Evolutionary conservation across 2,888 invertebrate genomes (phyloP).

Genomic region (Loripinus fragilis): DNA sequence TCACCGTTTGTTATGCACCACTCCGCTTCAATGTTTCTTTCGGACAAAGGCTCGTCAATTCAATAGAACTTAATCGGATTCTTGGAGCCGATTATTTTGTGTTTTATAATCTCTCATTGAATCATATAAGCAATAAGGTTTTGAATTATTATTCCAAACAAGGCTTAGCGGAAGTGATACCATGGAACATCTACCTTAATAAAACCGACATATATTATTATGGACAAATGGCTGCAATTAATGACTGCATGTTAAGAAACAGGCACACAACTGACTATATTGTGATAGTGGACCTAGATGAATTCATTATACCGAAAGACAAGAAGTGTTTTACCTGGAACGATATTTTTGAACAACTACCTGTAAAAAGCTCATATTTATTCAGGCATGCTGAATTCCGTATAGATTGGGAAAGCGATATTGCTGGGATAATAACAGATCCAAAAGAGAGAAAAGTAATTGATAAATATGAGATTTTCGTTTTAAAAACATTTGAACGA

Average conservation of each 20-base stretch:
- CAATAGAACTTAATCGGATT: neutral
- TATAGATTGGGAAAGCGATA: too few relatives aligned
- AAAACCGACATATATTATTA: neutral
- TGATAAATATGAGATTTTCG: neutral
- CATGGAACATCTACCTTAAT: neutral
- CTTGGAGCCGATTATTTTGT: conserved; percentile 3
- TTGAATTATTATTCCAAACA: neutral
- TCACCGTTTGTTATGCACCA: neutral
- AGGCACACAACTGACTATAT: conserved; percentile 8
- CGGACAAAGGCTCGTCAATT: neutral
- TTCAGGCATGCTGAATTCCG: neutral
- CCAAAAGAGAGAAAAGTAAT: neutral
- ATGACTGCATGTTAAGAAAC: conserved; percentile 18
- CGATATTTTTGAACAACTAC: conserved; percentile 6
- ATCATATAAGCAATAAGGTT: neutral
- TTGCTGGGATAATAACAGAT: neutral
- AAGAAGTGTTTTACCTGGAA: conserved; percentile 4
- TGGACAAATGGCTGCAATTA: conserved; percentile 16
- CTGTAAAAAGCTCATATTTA: neutral
- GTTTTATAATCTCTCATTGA: neutral
- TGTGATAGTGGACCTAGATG: conserved; percentile 10
- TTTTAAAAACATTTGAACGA: neutral
- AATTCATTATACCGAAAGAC: conserved; percentile 13
- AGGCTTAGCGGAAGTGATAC: neutral
- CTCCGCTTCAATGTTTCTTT: neutral